These are phyloP conservation scores for Oeneis ivallda DNA, from an alignment of 2,888 invertebrate genomes.

Conservation along the genomic window DNA sequence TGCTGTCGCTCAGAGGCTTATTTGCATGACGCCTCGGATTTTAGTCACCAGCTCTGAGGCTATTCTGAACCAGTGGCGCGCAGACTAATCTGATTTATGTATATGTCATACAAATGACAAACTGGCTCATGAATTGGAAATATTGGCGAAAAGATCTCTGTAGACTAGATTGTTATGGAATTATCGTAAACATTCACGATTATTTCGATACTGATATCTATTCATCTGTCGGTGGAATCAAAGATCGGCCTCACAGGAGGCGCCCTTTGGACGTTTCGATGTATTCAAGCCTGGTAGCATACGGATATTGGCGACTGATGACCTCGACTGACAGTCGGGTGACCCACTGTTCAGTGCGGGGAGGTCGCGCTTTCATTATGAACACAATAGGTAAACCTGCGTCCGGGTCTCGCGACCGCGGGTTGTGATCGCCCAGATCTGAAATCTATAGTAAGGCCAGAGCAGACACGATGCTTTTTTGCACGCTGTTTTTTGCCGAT, in stretches of 20 bases:
- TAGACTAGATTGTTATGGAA: constrained; percentile 20
- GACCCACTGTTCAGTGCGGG: not conserved
- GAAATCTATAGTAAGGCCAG: too few relatives aligned
- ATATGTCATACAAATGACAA: constrained; percentile 26
- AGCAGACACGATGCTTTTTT: too few relatives aligned
- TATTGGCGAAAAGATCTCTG: constrained; percentile 24
- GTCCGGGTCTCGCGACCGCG: too few relatives aligned
- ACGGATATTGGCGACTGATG: not conserved
- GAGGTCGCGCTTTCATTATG: too few relatives aligned
- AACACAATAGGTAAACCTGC: too few relatives aligned
- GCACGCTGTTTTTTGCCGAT: too few relatives aligned
- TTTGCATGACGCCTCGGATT: not conserved
- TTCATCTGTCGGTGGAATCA: constrained; percentile 14
- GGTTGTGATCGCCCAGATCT: too few relatives aligned
- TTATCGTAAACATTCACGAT: constrained; percentile 5
- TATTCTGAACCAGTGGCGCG: constrained; percentile 22
- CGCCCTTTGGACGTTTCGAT: not conserved
- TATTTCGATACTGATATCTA: constrained; percentile 8
- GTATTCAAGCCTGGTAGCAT: not conserved
- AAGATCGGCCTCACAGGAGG: constrained; percentile 3
- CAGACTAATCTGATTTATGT: constrained; percentile 27
- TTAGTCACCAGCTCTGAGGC: not conserved
- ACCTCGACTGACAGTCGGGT: not conserved
- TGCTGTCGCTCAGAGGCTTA: too few relatives aligned
- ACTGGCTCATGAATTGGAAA: constrained; percentile 26